These are phyloP conservation scores for Scaptomyza pallida DNA, from an alignment of 1,140 invertebrate genomes.

Conservation along the genomic window DNA sequence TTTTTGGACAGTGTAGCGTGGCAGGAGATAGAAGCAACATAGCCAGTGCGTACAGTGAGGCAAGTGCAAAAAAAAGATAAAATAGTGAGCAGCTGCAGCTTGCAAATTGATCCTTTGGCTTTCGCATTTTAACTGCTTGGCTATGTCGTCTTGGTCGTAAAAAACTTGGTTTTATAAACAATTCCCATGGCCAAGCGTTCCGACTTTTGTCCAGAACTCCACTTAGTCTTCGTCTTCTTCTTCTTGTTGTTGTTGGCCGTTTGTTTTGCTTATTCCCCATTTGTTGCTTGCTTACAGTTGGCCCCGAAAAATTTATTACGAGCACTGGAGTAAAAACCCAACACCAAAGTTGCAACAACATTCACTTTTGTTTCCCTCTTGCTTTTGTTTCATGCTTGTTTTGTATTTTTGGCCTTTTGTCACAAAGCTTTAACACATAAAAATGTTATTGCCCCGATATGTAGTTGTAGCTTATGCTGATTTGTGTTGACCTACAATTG, in stretches of 20 bases:
- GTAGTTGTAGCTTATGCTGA: conserved; percentile 77
- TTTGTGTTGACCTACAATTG: conserved; percentile 73
- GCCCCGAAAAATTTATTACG: conserved; percentile 76
- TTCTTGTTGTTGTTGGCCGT: conserved; percentile 52
- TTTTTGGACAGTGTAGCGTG: conserved; percentile 69
- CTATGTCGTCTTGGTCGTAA: conserved; percentile 38
- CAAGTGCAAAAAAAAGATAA: conserved; percentile 7
- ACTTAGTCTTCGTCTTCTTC: no score
- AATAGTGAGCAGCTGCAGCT: conserved; percentile 48
- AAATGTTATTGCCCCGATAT: conserved; percentile 80
- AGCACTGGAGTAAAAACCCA: conserved; percentile 37
- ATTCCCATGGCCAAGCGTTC: conserved; percentile 38
- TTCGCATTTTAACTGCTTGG: conserved; percentile 45
- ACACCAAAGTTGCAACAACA: conserved; percentile 49
- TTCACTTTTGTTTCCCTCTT: conserved; percentile 18
- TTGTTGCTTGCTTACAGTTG: conserved; percentile 74
- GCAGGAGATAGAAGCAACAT: neutral
- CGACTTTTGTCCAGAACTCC: conserved; percentile 52
- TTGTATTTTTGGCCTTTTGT: conserved; percentile 71
- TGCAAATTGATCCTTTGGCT: conserved; percentile 69
- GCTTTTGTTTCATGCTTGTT: conserved; percentile 28
- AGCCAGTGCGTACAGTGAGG: conserved; percentile 20
- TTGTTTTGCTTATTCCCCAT: conserved; percentile 77
- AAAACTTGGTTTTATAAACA: conserved; percentile 44
- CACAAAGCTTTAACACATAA: conserved; percentile 81